Conservation (phyloP, 2,113 vertebrate species). For the Toxotes chatareus region DNA sequence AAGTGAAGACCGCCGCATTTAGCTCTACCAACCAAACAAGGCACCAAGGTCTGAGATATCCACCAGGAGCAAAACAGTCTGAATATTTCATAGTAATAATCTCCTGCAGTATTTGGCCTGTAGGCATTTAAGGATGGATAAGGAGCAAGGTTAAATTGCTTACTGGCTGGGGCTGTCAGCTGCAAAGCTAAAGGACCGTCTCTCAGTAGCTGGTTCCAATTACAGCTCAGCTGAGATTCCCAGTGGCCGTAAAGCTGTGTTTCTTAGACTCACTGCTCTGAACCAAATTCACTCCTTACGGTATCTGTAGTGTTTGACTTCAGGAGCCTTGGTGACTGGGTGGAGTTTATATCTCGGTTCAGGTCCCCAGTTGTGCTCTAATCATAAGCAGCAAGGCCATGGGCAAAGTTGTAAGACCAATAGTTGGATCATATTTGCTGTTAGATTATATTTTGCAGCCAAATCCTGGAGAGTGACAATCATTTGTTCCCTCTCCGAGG, state of each 20-base stretch:
- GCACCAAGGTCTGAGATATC: slow-evolving; percentile 31
- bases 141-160: slow-evolving; percentile 43
- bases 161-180: slow-evolving; percentile 18
- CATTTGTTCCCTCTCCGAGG: neutral
- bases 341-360: neutral
- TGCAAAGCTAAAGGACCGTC: slow-evolving; percentile 28
- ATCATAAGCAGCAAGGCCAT: neutral
- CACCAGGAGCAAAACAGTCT: slow-evolving; percentile 6
- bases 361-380: neutral
- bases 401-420: slow-evolving; percentile 7
- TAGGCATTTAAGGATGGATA: slow-evolving; percentile 27
- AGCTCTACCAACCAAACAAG: neutral
- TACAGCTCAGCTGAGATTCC: slow-evolving; percentile 35
- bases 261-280: neutral
- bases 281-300: slow-evolving; percentile 15
- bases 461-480: neutral
- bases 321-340: slow-evolving; percentile 4
- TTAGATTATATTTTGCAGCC: slow-evolving; percentile 15
- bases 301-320: neutral
- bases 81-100: slow-evolving; percentile 59
- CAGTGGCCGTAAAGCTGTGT: slow-evolving; percentile 15
- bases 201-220: slow-evolving; percentile 47
- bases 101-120: slow-evolving; percentile 41
- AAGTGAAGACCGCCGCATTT: neutral
- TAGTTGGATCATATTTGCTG: neutral